phyloP scores from a whole-genome alignment of 1,140 invertebrate species.

The Lepidurus arcticus region DNA sequence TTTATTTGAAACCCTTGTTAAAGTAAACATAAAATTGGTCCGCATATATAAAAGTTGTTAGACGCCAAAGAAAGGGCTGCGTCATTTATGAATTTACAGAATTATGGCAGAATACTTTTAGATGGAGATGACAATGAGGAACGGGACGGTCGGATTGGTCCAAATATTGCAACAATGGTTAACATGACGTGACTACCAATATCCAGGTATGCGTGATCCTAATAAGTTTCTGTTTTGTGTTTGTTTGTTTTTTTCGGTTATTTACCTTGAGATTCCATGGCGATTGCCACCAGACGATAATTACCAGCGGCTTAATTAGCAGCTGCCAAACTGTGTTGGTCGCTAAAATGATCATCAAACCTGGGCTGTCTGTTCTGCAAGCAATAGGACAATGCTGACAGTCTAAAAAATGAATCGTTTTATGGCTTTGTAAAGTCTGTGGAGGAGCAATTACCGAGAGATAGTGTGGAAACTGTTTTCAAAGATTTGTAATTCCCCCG shows the following conservation, averaged over 20 bases:
- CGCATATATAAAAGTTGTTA: background rate
- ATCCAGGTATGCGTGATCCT: constrained; percentile 30
- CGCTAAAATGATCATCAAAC: constrained; percentile 27
- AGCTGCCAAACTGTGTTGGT: constrained; percentile 23
- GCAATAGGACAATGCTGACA: background rate
- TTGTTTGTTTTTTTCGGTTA: background rate
- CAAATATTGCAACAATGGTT: constrained; percentile 34
- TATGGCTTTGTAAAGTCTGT: background rate
- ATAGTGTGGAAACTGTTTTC: background rate
- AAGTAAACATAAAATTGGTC: constrained; percentile 10
- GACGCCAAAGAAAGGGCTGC: background rate
- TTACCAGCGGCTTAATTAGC: constrained; percentile 27
- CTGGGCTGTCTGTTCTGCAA: constrained; percentile 23
- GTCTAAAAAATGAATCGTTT: background rate
- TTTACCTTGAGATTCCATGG: background rate
- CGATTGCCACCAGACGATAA: constrained; percentile 26
- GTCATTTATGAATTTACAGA: background rate
- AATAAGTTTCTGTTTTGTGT: too few species aligned
- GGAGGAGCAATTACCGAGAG: background rate
- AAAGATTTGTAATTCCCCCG: background rate
- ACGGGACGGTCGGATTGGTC: constrained; percentile 24
- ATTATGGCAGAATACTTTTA: constrained; percentile 11
- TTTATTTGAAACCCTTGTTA: background rate
- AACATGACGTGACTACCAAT: constrained; percentile 34
- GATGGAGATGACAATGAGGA: constrained; percentile 24